These are phyloP conservation scores for Nematopogon swammerdamellus DNA, from an alignment of 2,888 invertebrate species.

Conservation along the genomic window DNA sequence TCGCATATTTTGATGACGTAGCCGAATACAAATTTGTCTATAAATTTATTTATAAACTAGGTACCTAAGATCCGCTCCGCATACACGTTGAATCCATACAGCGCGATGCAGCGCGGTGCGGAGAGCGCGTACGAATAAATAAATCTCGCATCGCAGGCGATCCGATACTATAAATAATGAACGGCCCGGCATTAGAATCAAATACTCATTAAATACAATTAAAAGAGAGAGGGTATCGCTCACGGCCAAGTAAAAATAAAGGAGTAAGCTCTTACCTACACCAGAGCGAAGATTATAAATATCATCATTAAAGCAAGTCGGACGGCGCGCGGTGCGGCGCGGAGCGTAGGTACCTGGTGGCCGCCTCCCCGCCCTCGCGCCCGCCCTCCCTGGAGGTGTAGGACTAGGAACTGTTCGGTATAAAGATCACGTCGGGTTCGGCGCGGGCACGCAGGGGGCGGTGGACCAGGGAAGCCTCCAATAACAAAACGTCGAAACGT, in stretches of 20 bases:
- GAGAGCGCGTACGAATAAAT: no score
- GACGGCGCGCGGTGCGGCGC: conserved; percentile 30
- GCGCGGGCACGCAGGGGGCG: no score
- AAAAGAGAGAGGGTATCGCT: conserved; percentile 48
- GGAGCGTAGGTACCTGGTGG: conserved; percentile 25
- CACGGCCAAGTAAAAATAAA: conserved; percentile 44
- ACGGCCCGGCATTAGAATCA: conserved; percentile 54
- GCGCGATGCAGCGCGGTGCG: no score
- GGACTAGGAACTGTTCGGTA: not conserved
- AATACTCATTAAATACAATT: conserved; percentile 58
- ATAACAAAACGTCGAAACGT: no score
- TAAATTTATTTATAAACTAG: no score
- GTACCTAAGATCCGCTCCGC: no score
- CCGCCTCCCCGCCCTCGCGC: conserved; percentile 10
- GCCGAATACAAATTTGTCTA: no score
- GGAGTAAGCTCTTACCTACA: conserved; percentile 45
- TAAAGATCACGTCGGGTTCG: no score
- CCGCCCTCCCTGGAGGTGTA: conserved; percentile 1
- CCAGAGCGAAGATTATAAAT: conserved; percentile 43
- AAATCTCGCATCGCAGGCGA: conserved; percentile 10
- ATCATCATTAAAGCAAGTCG: conserved; percentile 45
- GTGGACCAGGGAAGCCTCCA: no score
- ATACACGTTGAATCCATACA: no score
- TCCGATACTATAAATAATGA: conserved; percentile 56
- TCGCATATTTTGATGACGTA: no score